A percentile compares a stretch with the other conserved stretches of the same genome.
phyloP scores from a whole-genome alignment of 2,888 invertebrate genomes.

The Amphipyra tragopoginis region DNA sequence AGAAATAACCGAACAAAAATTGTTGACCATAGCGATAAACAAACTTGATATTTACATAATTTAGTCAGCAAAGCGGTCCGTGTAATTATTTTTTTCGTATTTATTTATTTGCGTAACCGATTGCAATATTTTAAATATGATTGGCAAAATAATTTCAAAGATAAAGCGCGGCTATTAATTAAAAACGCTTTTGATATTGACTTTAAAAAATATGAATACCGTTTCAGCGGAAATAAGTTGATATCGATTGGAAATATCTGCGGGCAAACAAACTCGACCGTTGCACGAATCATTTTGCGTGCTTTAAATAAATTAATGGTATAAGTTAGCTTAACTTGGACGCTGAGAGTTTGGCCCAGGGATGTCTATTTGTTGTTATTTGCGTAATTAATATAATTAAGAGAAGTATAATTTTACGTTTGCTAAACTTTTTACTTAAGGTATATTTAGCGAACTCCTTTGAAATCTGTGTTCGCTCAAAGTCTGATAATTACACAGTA shows the following conservation, averaged over 20 bases:
- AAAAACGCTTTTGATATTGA: slow-evolving; percentile 19
- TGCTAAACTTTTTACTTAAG: slow-evolving; percentile 44
- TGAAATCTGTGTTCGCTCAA: slow-evolving; percentile 42
- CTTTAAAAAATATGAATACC: slow-evolving; percentile 23
- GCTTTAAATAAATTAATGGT: slow-evolving; percentile 69
- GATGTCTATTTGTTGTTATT: slow-evolving; percentile 41
- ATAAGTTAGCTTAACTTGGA: slow-evolving; percentile 66
- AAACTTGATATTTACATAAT: background rate
- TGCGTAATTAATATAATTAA: slow-evolving; percentile 51
- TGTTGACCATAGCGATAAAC: background rate
- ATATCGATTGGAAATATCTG: slow-evolving; percentile 56
- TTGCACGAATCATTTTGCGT: slow-evolving; percentile 66
- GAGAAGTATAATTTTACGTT: slow-evolving; percentile 51
- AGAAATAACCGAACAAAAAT: background rate
- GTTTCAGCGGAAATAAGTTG: slow-evolving; percentile 41
- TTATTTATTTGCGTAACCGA: slow-evolving; percentile 4
- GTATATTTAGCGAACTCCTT: slow-evolving; percentile 43
- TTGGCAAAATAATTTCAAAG: slow-evolving; percentile 20
- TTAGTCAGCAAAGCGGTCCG: background rate
- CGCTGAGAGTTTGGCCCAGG: slow-evolving; percentile 50
- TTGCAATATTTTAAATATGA: slow-evolving; percentile 21
- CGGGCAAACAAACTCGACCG: slow-evolving; percentile 66
- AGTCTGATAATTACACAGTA: slow-evolving; percentile 15
- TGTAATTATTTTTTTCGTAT: slow-evolving; percentile 6
- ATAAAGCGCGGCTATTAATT: slow-evolving; percentile 30